phyloP scores from a whole-genome alignment of 1,140 invertebrate genomes.

The Temnothorax curvispinosus region DNA sequence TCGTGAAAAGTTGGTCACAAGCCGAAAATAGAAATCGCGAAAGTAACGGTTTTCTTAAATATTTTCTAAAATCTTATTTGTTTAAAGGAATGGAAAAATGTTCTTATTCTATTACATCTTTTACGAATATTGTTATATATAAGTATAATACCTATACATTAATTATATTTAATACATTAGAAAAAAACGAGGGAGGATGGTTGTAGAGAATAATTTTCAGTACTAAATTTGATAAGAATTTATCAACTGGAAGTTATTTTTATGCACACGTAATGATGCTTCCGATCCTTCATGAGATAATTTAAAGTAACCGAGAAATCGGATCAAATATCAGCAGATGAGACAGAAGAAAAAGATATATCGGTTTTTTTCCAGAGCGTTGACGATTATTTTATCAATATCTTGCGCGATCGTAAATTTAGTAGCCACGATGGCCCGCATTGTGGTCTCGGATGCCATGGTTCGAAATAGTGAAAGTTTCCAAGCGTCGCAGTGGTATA shows the following conservation, averaged over 20 bases:
- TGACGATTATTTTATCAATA: background rate
- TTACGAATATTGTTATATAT: background rate
- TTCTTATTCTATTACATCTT: background rate
- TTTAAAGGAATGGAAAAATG: background rate
- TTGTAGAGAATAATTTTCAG: background rate
- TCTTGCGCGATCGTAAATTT: slow-evolving; percentile 35
- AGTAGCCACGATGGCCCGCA: background rate
- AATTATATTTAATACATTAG: background rate
- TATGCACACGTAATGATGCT: background rate
- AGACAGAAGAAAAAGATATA: background rate
- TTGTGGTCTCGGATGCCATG: background rate
- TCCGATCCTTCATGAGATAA: background rate
- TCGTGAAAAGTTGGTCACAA: background rate
- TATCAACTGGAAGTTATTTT: background rate
- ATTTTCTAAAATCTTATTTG: background rate
- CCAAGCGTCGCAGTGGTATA: background rate
- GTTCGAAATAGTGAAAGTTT: slow-evolving; percentile 55
- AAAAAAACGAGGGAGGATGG: too few species aligned
- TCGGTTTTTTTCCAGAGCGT: background rate
- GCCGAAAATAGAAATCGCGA: background rate
- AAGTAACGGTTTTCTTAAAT: background rate
- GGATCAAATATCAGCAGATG: background rate
- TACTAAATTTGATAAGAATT: background rate
- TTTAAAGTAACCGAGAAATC: background rate
- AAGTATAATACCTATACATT: too few species aligned